phyloP scores from a whole-genome alignment of 2,113 vertebrate genomes.

The Collichthys lucidus region DNA sequence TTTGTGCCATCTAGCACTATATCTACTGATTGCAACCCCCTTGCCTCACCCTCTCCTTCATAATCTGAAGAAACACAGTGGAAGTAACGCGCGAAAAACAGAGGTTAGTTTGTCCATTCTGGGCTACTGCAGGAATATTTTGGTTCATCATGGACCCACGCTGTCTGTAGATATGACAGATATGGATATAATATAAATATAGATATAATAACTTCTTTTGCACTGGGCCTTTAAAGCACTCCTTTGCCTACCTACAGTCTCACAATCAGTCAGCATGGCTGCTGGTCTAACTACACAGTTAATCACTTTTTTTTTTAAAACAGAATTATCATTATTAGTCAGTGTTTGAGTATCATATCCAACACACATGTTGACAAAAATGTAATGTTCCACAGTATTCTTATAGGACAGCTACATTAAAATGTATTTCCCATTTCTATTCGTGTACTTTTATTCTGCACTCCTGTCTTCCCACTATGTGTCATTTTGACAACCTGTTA shows the following conservation, averaged over 20 bases:
- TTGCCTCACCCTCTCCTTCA: too few relatives aligned
- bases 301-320: neutral
- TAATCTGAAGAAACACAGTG: too few relatives aligned
- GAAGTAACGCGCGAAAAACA: too few relatives aligned
- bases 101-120: too few relatives aligned
- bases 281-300: neutral
- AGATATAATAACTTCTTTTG: too few relatives aligned
- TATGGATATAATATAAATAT: too few relatives aligned
- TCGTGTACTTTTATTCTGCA: neutral
- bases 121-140: too few relatives aligned
- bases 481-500: constrained; percentile 72
- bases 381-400: neutral
- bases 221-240: neutral
- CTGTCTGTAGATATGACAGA: too few relatives aligned
- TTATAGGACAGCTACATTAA: neutral
- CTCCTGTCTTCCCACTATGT: constrained; percentile 14
- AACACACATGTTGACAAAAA: constrained; percentile 11
- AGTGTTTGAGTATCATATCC: neutral
- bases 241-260: neutral
- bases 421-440: constrained; percentile 1
- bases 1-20: too few relatives aligned
- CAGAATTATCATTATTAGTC: neutral
- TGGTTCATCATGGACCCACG: too few relatives aligned
- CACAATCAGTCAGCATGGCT: neutral
- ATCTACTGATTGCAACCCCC: too few relatives aligned